Evolutionary conservation across 2,888 invertebrate genomes (phyloP), one percentile per base, ranked within the genome.

Genomic region (Hirtodrosophila duncani): DNA sequence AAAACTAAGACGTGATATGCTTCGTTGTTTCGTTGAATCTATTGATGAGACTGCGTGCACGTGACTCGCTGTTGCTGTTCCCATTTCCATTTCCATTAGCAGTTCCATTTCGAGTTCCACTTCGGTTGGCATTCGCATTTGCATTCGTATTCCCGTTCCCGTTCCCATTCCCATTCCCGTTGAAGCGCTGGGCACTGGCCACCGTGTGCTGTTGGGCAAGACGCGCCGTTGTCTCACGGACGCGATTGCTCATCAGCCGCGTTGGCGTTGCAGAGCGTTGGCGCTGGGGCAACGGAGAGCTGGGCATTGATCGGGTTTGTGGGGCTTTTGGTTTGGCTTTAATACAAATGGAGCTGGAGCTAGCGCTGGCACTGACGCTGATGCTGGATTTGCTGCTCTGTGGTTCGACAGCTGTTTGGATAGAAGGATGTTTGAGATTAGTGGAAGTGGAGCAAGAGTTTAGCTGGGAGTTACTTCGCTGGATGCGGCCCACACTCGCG

Each of bases 241-340:
- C 85, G 18, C 88, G 85, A 66, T 85, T 86, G 56, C 87, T 88
- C 86, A 88, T 88, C 86, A 88, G 84, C 83, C 88, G 85, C 68
- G 87, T 83, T 67, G 84, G 66, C 80, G 84, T 67, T 63, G 86
- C 65, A 60, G 86, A 51, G 14, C 79, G 82, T 43, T 71, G 69
- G 14, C 79, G 82, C 44, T 71, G 69, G 39, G 77, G 79, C 56
- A 78, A 56, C 45, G 84, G 84, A 2, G 88, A 88, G 45, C 85
- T 86, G 63, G 87, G 87, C 79, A 87, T 80, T 41, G 85, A 87
- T 50, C 84, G 78, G 34, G 85, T 79, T 58, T 83, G 80, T n/a
- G 44, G 42, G n/a, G 65, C 50, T 23, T 52, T 61, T 24, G 55
- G 37, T 56, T 82, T 63, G 58, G 42, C n/a, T n/a, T n/a, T n/a